Evolutionary conservation across 1,140 invertebrate species (phyloP), one percentile per base, ranked within the genome.

Genomic region (Drosophila sp.): DNA sequence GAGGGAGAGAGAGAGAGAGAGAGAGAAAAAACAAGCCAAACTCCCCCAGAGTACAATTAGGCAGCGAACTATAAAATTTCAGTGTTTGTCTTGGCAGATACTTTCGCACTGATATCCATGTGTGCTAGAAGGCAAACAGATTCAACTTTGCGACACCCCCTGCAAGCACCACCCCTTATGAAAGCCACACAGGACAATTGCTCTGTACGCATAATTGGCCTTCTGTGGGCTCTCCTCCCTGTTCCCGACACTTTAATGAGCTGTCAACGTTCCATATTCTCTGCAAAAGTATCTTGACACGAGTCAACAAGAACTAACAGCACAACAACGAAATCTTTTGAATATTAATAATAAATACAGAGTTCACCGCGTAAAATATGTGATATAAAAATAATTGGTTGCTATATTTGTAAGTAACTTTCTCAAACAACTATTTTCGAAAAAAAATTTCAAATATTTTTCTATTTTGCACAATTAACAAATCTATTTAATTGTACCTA

Each of bases 71-170:
- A 87, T 87, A 87, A 87, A 87, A 87, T 87, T 87, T 87, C 83
- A 87, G 69, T 87, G 83, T 87, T 87, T 87, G 83, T 89, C 83
- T 87, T 87, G 65, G 14, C 58, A 87, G 83, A 87, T 89, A 82
- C 83, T 87, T 82, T 87, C 32, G 81, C 70, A 62, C 34, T 40
- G 61, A 54, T 57, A 61, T 64, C 11, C 25, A 41, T 25, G n/a
- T 59, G 25, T 78, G 59, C 29, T 59, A 29, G 9, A 54, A 38
- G 64, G 25, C 51, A 54, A 57, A 25, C 69, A 34, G 40, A 34
- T 36, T 43, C 38, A 51, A 27, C 9, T 16, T 40, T 48, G 41
- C 46, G 18, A 43, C 67, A 41, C 11, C 14, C 43, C 16, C 34
- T 7, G 9, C 21, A 2, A 13, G 4, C 13, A 45, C 43, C 13